These are phyloP conservation scores for Coryphaenoides rupestris DNA, from an alignment of 2,113 vertebrate genomes.

Conservation along the genomic window DNA sequence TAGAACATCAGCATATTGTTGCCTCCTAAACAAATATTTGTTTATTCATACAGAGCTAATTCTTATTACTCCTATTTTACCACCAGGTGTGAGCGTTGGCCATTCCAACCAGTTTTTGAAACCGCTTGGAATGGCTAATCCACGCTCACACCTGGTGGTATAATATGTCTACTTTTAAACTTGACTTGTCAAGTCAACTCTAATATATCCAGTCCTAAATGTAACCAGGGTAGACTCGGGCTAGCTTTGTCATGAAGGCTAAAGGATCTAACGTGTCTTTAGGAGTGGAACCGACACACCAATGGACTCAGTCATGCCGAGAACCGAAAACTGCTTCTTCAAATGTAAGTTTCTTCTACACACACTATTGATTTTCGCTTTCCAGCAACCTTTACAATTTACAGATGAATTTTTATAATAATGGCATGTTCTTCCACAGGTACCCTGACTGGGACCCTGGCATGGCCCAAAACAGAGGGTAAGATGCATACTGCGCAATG, in stretches of 20 bases:
- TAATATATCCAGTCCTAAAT: too few relatives aligned
- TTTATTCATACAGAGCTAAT: slow-evolving; percentile 1
- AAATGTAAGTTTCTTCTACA: slow-evolving; percentile 79
- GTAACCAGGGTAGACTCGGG: too few relatives aligned
- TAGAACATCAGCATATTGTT: too few relatives aligned
- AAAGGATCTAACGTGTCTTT: slow-evolving; percentile 48
- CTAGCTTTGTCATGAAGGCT: fast-evolving
- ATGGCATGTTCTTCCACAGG: slow-evolving; percentile 67
- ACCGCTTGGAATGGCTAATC: too few relatives aligned
- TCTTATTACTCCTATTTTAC: too few relatives aligned
- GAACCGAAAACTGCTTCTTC: slow-evolving; percentile 83
- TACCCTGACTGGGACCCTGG: slow-evolving; percentile 92
- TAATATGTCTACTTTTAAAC: too few relatives aligned
- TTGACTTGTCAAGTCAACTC: too few relatives aligned
- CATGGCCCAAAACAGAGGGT: slow-evolving; percentile 81
- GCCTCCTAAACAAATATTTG: not conserved
- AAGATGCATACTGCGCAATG: slow-evolving; percentile 12
- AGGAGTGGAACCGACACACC: slow-evolving; percentile 95
- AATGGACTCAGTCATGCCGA: slow-evolving; percentile 90
- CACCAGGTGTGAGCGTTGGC: too few relatives aligned
- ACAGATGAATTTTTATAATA: too few relatives aligned
- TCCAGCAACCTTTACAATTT: too few relatives aligned
- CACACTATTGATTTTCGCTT: not conserved
- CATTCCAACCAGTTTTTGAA: too few relatives aligned
- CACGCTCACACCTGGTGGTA: too few relatives aligned